Evolutionary conservation across 2,113 vertebrate species (phyloP).

Genomic region (Hemiscyllium ocellatum): DNA sequence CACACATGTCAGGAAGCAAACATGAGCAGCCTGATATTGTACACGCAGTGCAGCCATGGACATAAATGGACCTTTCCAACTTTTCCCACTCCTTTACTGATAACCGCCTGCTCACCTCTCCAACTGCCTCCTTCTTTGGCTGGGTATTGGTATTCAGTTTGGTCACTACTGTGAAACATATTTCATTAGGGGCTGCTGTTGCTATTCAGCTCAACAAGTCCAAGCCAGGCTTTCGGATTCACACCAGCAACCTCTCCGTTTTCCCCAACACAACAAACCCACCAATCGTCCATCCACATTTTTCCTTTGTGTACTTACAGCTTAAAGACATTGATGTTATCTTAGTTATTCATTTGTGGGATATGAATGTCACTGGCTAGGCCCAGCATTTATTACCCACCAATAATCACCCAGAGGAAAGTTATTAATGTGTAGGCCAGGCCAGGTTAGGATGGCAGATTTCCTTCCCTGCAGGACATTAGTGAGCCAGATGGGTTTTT

Average conservation of each 20-base stretch:
- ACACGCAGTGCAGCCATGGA: not conserved
- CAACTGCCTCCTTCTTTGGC: not conserved
- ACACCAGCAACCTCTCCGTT: not conserved
- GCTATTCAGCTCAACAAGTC: not conserved
- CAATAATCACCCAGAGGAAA: too few species aligned
- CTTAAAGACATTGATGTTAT: not conserved
- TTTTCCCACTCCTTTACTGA: not conserved
- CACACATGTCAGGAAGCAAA: not conserved
- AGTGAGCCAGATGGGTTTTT: too few species aligned
- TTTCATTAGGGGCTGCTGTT: not conserved
- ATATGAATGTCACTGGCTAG: too few species aligned
- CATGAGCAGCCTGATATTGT: not conserved
- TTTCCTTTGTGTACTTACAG: not conserved
- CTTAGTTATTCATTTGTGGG: too few species aligned
- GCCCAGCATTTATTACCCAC: too few species aligned
- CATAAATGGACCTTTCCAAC: not conserved
- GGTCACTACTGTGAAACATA: not conserved
- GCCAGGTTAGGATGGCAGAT: too few species aligned
- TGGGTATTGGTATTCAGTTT: not conserved
- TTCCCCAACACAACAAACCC: too few species aligned
- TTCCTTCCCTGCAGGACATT: too few species aligned
- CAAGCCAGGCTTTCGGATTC: too few species aligned
- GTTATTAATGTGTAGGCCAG: too few species aligned
- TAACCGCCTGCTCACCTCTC: not conserved
- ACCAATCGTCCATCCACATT: not conserved